Conservation (phyloP, 2,113 vertebrate genomes). For the Chloebia gouldiae region DNA sequence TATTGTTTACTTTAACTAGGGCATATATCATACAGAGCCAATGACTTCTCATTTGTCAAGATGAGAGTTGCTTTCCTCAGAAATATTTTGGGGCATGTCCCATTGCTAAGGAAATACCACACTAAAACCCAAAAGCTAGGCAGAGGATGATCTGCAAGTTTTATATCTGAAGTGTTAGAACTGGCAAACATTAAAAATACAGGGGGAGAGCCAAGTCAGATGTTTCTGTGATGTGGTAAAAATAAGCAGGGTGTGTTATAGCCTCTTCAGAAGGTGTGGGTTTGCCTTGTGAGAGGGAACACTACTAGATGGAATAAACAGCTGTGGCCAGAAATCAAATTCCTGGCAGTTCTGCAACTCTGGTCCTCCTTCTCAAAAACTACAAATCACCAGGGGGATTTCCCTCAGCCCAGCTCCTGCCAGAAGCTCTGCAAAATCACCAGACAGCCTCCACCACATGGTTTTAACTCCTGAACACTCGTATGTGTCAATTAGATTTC, state of each 20-base stretch:
- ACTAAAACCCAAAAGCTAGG: neutral
- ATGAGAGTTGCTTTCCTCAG: slow-evolving; percentile 3
- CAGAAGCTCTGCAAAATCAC: slow-evolving; percentile 64
- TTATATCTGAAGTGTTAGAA: slow-evolving; percentile 59
- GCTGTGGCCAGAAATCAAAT: slow-evolving; percentile 70
- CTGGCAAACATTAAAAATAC: slow-evolving; percentile 57
- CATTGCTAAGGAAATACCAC: slow-evolving; percentile 33
- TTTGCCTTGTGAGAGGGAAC: slow-evolving; percentile 43
- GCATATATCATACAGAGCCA: slow-evolving; percentile 26
- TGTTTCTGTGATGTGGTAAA: slow-evolving; percentile 36
- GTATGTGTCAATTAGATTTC: neutral
- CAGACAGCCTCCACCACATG: slow-evolving; percentile 9
- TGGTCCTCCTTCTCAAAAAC: slow-evolving; percentile 50
- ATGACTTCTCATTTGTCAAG: slow-evolving; percentile 8
- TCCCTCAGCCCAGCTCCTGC: slow-evolving; percentile 30
- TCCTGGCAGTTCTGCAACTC: slow-evolving; percentile 60
- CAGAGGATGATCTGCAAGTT: slow-evolving; percentile 13
- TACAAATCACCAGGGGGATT: slow-evolving; percentile 71
- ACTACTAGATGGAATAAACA: slow-evolving; percentile 65
- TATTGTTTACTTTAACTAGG: slow-evolving; percentile 58
- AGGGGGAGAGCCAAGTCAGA: neutral
- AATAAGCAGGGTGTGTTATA: slow-evolving; percentile 53
- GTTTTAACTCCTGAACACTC: slow-evolving; percentile 19
- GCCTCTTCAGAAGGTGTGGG: slow-evolving; percentile 52
- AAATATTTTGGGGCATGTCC: slow-evolving; percentile 12